phyloP scores from a whole-genome alignment of 1,140 invertebrate species.

The Drosophila seguyi region DNA sequence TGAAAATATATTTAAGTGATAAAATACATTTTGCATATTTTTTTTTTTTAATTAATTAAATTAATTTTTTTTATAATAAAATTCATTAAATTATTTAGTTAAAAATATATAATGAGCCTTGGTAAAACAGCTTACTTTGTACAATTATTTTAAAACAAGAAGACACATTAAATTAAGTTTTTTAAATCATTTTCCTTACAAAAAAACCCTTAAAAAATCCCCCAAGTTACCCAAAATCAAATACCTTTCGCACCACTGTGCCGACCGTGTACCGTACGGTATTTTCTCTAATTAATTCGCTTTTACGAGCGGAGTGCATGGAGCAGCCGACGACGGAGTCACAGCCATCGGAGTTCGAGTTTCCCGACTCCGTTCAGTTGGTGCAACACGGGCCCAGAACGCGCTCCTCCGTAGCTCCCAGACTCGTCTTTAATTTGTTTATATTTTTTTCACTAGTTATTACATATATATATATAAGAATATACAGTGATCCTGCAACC shows the following conservation, averaged over 20 bases:
- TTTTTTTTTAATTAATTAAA: no score
- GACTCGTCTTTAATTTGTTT: conserved; percentile 4
- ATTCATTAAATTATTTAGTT: no score
- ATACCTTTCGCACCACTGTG: conserved; percentile 40
- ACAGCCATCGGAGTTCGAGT: conserved; percentile 6
- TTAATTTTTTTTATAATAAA: no score
- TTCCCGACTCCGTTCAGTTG: conserved; percentile 60
- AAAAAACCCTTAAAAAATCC: neutral
- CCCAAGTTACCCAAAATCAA: neutral
- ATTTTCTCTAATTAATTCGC: conserved; percentile 82
- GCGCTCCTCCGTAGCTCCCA: conserved; percentile 39
- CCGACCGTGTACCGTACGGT: conserved; percentile 50
- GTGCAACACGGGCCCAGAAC: conserved; percentile 73
- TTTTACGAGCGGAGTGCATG: conserved; percentile 50
- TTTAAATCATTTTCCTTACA: no score
- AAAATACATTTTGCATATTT: no score
- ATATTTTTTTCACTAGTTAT: conserved; percentile 16
- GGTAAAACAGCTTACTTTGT: no score
- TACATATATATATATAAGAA: no score
- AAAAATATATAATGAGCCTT: no score
- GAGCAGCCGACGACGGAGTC: conserved; percentile 6
- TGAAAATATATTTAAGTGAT: no score
- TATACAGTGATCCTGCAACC: conserved; percentile 6
- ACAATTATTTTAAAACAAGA: neutral
- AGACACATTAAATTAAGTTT: accelerated